These are phyloP conservation scores for Thrips palmi DNA, from an alignment of 1,140 invertebrate genomes.

Conservation along the genomic window DNA sequence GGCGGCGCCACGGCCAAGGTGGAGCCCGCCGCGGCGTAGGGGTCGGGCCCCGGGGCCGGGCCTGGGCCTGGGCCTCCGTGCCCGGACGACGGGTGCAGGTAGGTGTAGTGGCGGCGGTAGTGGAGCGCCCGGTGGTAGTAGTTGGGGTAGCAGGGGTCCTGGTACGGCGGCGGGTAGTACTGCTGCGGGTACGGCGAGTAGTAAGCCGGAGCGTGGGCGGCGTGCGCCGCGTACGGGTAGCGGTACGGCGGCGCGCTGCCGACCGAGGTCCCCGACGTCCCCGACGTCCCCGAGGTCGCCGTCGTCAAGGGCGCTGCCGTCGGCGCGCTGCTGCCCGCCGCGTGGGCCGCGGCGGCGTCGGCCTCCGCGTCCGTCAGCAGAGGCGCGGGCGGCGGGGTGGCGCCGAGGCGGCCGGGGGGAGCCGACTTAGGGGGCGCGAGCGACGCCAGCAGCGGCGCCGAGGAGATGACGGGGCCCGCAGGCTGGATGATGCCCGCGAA, in stretches of 20 bases:
- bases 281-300: constrained; percentile 17
- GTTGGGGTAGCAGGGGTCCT: constrained; percentile 28
- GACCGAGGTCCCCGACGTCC: constrained; percentile 25
- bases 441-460: neutral
- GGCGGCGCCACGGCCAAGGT: constrained; percentile 7
- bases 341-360: neutral
- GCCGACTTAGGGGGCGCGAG: neutral
- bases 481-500: too few species aligned
- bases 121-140: constrained; percentile 33
- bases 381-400: neutral
- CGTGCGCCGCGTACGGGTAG: constrained; percentile 24
- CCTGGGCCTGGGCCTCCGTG: constrained; percentile 18
- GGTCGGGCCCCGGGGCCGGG: constrained; percentile 15
- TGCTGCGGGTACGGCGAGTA: constrained; percentile 12
- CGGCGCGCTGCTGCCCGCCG: neutral
- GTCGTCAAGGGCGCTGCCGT: constrained; percentile 18
- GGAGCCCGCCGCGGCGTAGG: constrained; percentile 10
- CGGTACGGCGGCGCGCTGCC: constrained; percentile 21
- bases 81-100: constrained; percentile 21
- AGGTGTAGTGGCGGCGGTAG: constrained; percentile 36
- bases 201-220: constrained; percentile 19
- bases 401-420: neutral
- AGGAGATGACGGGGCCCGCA: too few species aligned
- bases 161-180: constrained; percentile 24
- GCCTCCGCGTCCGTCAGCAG: neutral